Conservation (phyloP, 1,140 invertebrate genomes). For the Drosophila erecta region DNA sequence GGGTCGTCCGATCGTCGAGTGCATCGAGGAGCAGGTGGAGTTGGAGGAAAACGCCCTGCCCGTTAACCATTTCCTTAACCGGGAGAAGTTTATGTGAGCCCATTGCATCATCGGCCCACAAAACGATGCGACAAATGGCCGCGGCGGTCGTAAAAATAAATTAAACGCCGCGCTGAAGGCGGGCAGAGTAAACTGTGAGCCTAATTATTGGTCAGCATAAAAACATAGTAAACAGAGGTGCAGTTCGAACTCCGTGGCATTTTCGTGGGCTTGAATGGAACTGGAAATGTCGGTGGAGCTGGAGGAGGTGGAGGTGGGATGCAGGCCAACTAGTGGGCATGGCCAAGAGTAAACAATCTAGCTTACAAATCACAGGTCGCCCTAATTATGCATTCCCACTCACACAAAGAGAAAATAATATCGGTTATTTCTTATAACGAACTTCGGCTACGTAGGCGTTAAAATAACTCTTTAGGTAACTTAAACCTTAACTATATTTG, state of each 20-base stretch:
- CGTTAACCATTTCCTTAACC: slow-evolving; percentile 86
- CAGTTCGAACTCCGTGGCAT: slow-evolving; percentile 33
- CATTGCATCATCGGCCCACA: slow-evolving; percentile 30
- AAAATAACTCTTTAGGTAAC: not conserved
- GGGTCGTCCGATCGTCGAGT: slow-evolving; percentile 85
- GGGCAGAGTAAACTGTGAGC: slow-evolving; percentile 30
- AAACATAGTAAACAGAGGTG: slow-evolving; percentile 53
- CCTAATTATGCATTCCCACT: slow-evolving; percentile 43
- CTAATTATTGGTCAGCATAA: slow-evolving; percentile 62
- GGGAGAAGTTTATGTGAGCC: slow-evolving; percentile 82
- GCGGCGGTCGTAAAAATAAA: slow-evolving; percentile 45
- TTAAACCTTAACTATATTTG: not conserved
- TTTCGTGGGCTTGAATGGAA: slow-evolving; percentile 28
- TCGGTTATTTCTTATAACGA: not conserved
- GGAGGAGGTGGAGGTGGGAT: slow-evolving; percentile 2
- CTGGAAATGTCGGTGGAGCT: not conserved
- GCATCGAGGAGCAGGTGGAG: slow-evolving; percentile 85
- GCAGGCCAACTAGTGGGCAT: slow-evolving; percentile 12
- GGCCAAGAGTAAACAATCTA: slow-evolving; percentile 28
- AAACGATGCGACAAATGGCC: slow-evolving; percentile 49
- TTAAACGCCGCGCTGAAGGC: slow-evolving; percentile 22
- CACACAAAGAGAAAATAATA: slow-evolving; percentile 6
- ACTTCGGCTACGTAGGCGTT: not conserved
- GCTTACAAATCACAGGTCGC: slow-evolving; percentile 33
- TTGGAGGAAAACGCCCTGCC: slow-evolving; percentile 79